phyloP scores from a whole-genome alignment of 2,888 invertebrate genomes.

The Hyles lineata region DNA sequence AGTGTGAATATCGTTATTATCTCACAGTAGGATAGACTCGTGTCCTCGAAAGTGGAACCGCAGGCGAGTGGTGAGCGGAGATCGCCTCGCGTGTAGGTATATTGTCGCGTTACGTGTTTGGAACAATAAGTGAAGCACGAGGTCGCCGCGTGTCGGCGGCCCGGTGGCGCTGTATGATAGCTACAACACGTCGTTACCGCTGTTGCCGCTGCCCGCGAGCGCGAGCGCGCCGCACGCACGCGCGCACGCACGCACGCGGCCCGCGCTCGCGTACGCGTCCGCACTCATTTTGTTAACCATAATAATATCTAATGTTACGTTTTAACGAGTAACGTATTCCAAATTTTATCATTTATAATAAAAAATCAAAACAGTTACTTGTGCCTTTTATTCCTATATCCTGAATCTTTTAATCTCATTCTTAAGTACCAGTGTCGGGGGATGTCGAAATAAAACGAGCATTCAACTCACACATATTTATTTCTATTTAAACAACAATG shows the following conservation, averaged over 20 bases:
- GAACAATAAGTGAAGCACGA: slow-evolving; percentile 24
- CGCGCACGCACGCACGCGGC: slow-evolving; percentile 5
- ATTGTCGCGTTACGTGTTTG: slow-evolving; percentile 7
- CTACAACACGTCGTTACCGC: not conserved
- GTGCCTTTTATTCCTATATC: slow-evolving; percentile 31
- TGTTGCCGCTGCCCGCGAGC: not conserved
- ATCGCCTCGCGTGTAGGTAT: slow-evolving; percentile 5
- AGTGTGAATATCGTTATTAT: not conserved
- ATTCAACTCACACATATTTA: slow-evolving; percentile 44
- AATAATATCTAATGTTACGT: slow-evolving; percentile 70
- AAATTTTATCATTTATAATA: slow-evolving; percentile 80
- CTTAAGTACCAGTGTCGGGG: not conserved
- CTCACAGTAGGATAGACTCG: not conserved
- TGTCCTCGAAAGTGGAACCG: not conserved
- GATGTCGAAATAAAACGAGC: slow-evolving; percentile 15
- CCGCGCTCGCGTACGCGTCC: slow-evolving; percentile 24
- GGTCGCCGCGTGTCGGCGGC: not conserved
- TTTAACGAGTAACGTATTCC: slow-evolving; percentile 65
- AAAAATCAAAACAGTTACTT: slow-evolving; percentile 59
- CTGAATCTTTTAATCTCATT: not conserved
- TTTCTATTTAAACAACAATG: slow-evolving; percentile 43
- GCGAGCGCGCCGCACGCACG: slow-evolving; percentile 14
- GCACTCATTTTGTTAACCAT: slow-evolving; percentile 47
- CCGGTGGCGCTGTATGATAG: not conserved
- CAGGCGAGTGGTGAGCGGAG: not conserved